Evolutionary conservation across 2,888 invertebrate species (phyloP).

Genomic region (Entomobrya proxima): DNA sequence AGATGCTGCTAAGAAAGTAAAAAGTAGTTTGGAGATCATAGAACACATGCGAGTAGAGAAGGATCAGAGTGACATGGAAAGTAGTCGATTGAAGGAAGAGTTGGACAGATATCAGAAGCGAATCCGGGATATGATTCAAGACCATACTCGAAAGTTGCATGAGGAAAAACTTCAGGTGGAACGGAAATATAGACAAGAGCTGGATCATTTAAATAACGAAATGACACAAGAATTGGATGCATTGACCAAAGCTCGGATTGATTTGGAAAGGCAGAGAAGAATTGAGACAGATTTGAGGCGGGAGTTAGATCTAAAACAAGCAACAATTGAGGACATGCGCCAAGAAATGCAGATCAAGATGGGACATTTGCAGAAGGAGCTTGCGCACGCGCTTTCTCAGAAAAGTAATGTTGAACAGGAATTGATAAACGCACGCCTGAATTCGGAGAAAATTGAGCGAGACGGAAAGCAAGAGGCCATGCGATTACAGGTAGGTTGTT

Average conservation of each 20-base stretch:
- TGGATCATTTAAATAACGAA: slow-evolving; percentile 88
- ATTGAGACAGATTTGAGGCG: slow-evolving; percentile 86
- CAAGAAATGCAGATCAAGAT: slow-evolving; percentile 88
- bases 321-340: slow-evolving; percentile 87
- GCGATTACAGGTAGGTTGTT: slow-evolving; percentile 80
- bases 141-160: slow-evolving; percentile 84
- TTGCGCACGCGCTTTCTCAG: slow-evolving; percentile 86
- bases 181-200: slow-evolving; percentile 83
- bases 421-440: slow-evolving; percentile 82
- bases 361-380: slow-evolving; percentile 85
- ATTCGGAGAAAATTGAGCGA: slow-evolving; percentile 84
- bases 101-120: slow-evolving; percentile 86
- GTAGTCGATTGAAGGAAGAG: slow-evolving; percentile 86
- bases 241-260: slow-evolving; percentile 85
- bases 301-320: slow-evolving; percentile 86
- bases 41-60: slow-evolving; percentile 88
- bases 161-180: slow-evolving; percentile 83
- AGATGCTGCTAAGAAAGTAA: slow-evolving; percentile 82
- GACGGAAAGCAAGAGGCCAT: slow-evolving; percentile 87
- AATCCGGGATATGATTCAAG: slow-evolving; percentile 85
- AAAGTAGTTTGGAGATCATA: slow-evolving; percentile 84
- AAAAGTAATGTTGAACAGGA: slow-evolving; percentile 89
- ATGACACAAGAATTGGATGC: slow-evolving; percentile 88
- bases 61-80: slow-evolving; percentile 84
- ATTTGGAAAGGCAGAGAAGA: slow-evolving; percentile 87